phyloP scores from a whole-genome alignment of 1,140 invertebrate species.

The Stenopsyche tienmushanensis region DNA sequence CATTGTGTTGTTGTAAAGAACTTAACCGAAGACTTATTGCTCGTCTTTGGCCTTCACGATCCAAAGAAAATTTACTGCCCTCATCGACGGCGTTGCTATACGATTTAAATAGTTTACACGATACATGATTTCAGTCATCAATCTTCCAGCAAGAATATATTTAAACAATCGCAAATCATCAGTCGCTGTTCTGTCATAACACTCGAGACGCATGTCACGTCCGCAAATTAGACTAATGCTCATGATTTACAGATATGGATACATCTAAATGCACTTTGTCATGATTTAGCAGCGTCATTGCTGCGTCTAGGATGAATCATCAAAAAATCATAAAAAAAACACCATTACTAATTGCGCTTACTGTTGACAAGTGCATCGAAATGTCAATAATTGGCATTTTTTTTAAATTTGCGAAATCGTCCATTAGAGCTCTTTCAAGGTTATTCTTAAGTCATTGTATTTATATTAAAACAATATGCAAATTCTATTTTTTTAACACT shows the following conservation, averaged over 20 bases:
- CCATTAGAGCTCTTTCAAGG: neutral
- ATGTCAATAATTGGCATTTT: neutral
- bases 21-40: conserved; percentile 14
- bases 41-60: conserved; percentile 20
- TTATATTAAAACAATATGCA: neutral
- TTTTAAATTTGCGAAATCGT: neutral
- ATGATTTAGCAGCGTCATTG: too few species aligned
- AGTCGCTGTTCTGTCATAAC: too few species aligned
- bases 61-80: conserved; percentile 18
- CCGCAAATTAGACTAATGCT: too few species aligned
- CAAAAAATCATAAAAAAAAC: too few species aligned
- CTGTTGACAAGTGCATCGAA: neutral
- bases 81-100: conserved; percentile 21
- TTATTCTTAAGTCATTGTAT: neutral
- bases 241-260: too few species aligned
- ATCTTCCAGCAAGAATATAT: conserved; percentile 5
- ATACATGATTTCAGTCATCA: conserved; percentile 16
- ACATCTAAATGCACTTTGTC: too few species aligned
- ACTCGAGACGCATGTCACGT: too few species aligned
- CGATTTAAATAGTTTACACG: conserved; percentile 27
- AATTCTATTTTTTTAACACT: neutral
- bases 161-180: conserved; percentile 14
- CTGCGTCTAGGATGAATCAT: too few species aligned
- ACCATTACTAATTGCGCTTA: too few species aligned
- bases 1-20: conserved; percentile 16